phyloP scores from a whole-genome alignment of 2,113 vertebrate species.

The Rhabdornis inornatus region DNA sequence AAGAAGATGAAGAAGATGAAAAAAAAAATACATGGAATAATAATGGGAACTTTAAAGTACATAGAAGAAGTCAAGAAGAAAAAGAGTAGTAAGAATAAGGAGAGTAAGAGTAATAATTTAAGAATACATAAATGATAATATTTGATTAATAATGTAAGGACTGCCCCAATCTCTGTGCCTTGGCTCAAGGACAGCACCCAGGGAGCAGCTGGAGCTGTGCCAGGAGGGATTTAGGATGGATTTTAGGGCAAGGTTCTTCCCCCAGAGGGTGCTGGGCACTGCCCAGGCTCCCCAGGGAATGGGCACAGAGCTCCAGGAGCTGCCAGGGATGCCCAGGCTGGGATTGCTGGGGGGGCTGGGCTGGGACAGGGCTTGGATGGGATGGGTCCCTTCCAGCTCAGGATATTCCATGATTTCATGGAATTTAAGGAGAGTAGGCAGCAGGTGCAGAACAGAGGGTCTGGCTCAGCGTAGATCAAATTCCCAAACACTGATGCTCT shows the following conservation, averaged over 20 bases:
- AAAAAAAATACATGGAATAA: not conserved
- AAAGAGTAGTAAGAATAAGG: not conserved
- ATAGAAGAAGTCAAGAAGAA: no score
- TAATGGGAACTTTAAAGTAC: no score
- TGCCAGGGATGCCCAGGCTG: not conserved
- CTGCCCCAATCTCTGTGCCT: not conserved
- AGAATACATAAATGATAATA: not conserved
- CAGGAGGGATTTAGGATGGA: not conserved
- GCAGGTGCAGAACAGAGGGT: not conserved
- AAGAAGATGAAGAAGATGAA: no score
- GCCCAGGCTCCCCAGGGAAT: not conserved
- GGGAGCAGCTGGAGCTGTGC: accelerated
- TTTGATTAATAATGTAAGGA: accelerated
- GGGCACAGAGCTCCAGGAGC: not conserved
- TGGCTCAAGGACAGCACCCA: not conserved
- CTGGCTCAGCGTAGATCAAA: accelerated
- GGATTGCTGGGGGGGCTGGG: accelerated
- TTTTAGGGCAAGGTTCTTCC: not conserved
- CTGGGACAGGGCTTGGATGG: accelerated
- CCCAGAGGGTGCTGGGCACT: not conserved
- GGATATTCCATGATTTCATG: not conserved
- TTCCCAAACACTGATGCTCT: not conserved
- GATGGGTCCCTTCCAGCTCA: no score
- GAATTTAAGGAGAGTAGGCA: not conserved
- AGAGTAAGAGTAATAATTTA: not conserved